phyloP scores from a whole-genome alignment of 1,140 invertebrate species.

The Eriocheir sinensis region DNA sequence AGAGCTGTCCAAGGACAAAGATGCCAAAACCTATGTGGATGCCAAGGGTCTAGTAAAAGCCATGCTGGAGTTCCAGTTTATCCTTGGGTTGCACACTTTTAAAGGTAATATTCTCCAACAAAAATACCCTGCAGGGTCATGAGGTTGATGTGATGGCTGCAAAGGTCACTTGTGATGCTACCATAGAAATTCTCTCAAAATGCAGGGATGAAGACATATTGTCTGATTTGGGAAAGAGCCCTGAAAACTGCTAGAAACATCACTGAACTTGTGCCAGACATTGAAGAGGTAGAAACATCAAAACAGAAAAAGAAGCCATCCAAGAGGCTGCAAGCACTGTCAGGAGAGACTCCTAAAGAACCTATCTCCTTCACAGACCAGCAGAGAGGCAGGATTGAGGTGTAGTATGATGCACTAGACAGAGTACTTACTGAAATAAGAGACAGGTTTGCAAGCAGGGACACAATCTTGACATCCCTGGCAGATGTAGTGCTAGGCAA shows the following conservation, averaged over 20 bases:
- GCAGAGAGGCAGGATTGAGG: constrained; percentile 27
- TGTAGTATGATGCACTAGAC: constrained; percentile 33
- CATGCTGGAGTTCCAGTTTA: constrained; percentile 47
- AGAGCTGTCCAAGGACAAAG: constrained; percentile 35
- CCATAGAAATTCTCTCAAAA: background rate
- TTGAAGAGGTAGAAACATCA: constrained; percentile 15
- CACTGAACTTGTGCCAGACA: background rate
- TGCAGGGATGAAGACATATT: constrained; percentile 41
- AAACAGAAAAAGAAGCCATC: background rate
- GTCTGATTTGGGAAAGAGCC: background rate
- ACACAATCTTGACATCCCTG: constrained; percentile 21
- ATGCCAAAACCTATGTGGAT: constrained; percentile 54
- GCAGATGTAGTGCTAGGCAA: background rate
- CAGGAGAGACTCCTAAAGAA: background rate
- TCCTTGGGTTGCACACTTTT: constrained; percentile 34
- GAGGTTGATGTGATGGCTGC: constrained; percentile 32
- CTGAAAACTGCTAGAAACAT: background rate
- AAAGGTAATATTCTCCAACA: constrained; percentile 47
- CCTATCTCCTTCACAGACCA: background rate
- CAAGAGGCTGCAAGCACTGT: constrained; percentile 9
- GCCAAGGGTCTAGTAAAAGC: constrained; percentile 37
- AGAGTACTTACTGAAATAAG: background rate
- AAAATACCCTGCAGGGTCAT: constrained; percentile 30
- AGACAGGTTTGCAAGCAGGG: background rate
- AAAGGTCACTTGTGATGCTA: constrained; percentile 36